A percentile compares a stretch with the other conserved stretches of the same genome.
These are phyloP conservation scores for Cottus gobio DNA, from an alignment of 2,113 vertebrate species.

Conservation along the genomic window DNA sequence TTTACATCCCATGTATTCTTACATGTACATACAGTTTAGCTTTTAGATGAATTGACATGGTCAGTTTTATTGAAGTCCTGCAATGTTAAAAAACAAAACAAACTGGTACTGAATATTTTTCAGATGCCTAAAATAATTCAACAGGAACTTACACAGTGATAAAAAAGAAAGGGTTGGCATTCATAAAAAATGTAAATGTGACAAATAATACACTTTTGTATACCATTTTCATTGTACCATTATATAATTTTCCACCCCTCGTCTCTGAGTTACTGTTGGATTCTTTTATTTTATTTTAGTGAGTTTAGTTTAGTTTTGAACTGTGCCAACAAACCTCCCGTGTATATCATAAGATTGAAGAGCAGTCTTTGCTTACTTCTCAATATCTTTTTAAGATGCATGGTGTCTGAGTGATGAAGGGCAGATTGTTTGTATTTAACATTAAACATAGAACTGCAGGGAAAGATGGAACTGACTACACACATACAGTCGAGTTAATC, in stretches of 20 bases:
- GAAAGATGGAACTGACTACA: conserved; percentile 65
- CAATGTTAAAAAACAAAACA: conserved; percentile 14
- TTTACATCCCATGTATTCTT: conserved; percentile 48
- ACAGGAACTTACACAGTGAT: neutral
- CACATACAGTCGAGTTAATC: conserved; percentile 25
- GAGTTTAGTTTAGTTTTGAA: neutral
- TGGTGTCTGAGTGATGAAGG: neutral
- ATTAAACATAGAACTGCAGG: conserved; percentile 17
- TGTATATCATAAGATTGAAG: neutral
- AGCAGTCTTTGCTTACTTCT: conserved; percentile 4
- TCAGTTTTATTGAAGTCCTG: conserved; percentile 58
- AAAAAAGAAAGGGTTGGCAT: neutral
- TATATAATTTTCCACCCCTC: neutral
- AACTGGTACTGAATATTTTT: conserved; percentile 49
- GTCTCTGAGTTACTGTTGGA: conserved; percentile 2
- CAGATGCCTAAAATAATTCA: conserved; percentile 12
- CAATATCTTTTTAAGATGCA: neutral
- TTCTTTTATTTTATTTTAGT: neutral
- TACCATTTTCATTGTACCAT: neutral
- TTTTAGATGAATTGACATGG: conserved; percentile 53
- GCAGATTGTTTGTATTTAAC: conserved; percentile 1
- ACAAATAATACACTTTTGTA: neutral
- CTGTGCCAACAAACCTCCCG: neutral
- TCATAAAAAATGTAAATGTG: neutral
- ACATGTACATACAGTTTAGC: conserved; percentile 61